Evolutionary conservation across 2,888 invertebrate species (phyloP).

Genomic region (Thelaira solivaga): DNA sequence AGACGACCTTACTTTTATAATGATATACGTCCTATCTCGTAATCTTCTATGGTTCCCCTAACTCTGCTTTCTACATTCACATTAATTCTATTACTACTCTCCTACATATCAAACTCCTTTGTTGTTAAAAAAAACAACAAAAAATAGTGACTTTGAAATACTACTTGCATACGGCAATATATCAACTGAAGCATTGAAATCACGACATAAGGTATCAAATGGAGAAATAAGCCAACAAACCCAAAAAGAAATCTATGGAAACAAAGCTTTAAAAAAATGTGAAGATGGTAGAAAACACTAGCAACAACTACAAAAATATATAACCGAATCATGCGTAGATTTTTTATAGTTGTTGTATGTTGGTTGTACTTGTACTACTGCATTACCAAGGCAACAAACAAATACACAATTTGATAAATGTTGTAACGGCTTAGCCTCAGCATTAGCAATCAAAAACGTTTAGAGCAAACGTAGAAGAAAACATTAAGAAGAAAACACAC

Average conservation of each 20-base stretch:
- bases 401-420: conserved; percentile 44
- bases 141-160: neutral
- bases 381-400: neutral
- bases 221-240: too few relatives aligned
- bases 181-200: conserved; percentile 46
- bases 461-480: neutral
- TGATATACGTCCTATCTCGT: too few relatives aligned
- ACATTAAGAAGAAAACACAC: neutral
- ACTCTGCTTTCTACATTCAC: too few relatives aligned
- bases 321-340: conserved; percentile 58
- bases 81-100: neutral
- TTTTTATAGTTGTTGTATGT: too few relatives aligned
- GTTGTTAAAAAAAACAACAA: neutral
- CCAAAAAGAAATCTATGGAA: neutral
- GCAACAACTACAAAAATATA: neutral
- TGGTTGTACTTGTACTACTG: neutral
- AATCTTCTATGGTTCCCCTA: too few relatives aligned
- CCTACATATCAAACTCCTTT: too few relatives aligned
- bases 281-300: neutral
- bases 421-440: conserved; percentile 28
- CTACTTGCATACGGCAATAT: conserved; percentile 1
- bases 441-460: neutral
- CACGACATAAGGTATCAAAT: conserved; percentile 40
- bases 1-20: too few relatives aligned
- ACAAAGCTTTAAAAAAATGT: neutral